These are phyloP conservation scores for Macrosiphum euphorbiae DNA, from an alignment of 2,888 invertebrate genomes.

Conservation along the genomic window DNA sequence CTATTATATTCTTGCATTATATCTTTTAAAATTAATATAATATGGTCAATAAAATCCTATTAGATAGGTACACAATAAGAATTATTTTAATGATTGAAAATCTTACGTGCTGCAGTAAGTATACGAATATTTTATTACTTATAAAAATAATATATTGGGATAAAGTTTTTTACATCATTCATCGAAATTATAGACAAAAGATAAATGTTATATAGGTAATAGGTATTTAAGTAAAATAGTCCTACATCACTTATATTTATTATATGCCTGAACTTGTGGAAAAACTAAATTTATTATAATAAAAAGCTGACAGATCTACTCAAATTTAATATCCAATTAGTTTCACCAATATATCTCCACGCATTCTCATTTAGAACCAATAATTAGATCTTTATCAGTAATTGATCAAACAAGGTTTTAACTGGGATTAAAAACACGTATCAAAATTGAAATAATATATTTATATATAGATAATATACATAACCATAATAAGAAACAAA, in stretches of 20 bases:
- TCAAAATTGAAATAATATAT: not conserved
- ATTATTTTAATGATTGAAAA: too few species aligned
- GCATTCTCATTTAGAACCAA: not conserved
- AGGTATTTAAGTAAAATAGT: not conserved
- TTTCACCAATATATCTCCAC: not conserved
- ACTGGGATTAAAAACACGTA: not conserved
- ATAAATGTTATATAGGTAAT: not conserved
- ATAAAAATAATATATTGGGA: not conserved
- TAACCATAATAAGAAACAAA: too few species aligned
- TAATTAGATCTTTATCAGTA: not conserved
- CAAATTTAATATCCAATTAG: not conserved
- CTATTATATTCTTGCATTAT: not conserved
- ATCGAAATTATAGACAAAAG: not conserved
- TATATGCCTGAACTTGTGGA: not conserved
- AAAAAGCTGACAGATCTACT: not conserved
- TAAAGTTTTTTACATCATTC: not conserved
- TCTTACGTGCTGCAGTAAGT: too few species aligned
- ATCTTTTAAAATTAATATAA: not conserved
- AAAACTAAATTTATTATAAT: not conserved
- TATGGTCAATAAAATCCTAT: not conserved
- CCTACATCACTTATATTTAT: not conserved
- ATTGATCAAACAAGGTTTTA: not conserved
- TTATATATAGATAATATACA: too few species aligned
- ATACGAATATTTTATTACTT: not conserved
- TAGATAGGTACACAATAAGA: not conserved